Base-by-base conservation (phyloP, 2,113 vertebrate genomes). In the Apteryx owenii region DNA sequence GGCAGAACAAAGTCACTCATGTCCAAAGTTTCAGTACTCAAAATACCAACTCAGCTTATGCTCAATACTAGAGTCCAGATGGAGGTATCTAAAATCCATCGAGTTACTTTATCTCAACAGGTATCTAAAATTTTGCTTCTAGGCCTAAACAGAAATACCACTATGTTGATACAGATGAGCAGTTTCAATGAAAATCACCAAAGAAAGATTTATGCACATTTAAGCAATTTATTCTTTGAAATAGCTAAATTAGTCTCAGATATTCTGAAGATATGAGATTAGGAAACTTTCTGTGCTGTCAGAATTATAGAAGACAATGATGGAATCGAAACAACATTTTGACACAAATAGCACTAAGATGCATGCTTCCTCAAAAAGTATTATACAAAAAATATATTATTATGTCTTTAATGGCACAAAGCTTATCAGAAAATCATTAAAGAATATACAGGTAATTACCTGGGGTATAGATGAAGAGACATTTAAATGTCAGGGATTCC, bases 311-410 rank as follows among this genome's bases (percentile, higher is more conserved):
- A 68, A 11, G 16, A 62, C 22, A 87, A 51, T 2, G 12, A 62
- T 56, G 23, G 6, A 58, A 31, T 23, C 42, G 73, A 72, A 81
- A 50, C 21, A 94, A 65, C 4, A 38, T 46, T 92, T 82, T 88
- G 62, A 89, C 66, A 93, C 44, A 80, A 96, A 69, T 19, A 83
- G 54, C 36, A 25, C 4, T 31, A 66, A 95, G 76, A 96, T 83
- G 13, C 31, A 90, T 46, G 50, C 15, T 77, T 88, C 53, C 40
- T 85, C 44, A 77, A 77, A 94, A 80, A 26, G 20, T 53, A 80
- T 68, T 76, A 90, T 25, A 83, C 51, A 31, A 89, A 64, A 88
- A 88, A 92, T 28, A 88, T 85, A 95, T 80, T 62, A 10, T 88
- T 44, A 31, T 69, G 62, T 65, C 85, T 88, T 77, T 56, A 95